These are phyloP conservation scores for Parus major DNA, from an alignment of 2,113 vertebrate genomes.

Conservation along the genomic window DNA sequence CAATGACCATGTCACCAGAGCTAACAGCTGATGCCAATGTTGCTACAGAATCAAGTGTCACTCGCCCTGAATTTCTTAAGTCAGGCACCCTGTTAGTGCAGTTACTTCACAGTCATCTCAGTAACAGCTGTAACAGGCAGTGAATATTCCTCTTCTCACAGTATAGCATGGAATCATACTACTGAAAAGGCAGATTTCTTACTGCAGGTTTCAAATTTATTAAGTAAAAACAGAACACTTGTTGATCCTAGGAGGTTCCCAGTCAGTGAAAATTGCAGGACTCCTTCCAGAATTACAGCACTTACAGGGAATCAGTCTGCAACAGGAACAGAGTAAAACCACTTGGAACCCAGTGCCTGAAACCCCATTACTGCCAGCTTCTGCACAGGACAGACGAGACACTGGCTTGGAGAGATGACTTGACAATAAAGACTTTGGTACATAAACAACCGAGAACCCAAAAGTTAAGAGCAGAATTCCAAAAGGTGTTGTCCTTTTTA, in stretches of 20 bases:
- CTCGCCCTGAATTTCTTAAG: constrained; percentile 31
- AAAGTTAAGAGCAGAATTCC: background rate
- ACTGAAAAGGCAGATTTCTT: background rate
- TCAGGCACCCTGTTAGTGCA: background rate
- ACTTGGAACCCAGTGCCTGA: background rate
- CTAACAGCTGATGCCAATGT: background rate
- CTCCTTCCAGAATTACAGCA: background rate
- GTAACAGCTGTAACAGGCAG: background rate
- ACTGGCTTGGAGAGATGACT: background rate
- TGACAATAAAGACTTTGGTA: background rate
- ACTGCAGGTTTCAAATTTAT: background rate
- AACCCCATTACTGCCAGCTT: background rate
- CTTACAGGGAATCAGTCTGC: background rate
- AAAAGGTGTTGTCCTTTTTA: background rate
- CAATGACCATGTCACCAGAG: background rate
- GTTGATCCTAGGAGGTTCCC: background rate
- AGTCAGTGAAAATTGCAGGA: background rate
- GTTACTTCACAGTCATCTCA: background rate
- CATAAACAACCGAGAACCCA: background rate
- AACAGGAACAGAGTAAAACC: background rate
- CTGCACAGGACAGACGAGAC: background rate
- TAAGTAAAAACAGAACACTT: background rate
- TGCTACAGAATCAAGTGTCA: constrained; percentile 23
- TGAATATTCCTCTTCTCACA: background rate
- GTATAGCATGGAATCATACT: background rate